Percentiles rank a stretch among this genome's conserved stretches.
These are phyloP conservation scores for Darevskia mixta DNA, from an alignment of 2,797 vertebrate genomes.

Conservation along the genomic window DNA sequence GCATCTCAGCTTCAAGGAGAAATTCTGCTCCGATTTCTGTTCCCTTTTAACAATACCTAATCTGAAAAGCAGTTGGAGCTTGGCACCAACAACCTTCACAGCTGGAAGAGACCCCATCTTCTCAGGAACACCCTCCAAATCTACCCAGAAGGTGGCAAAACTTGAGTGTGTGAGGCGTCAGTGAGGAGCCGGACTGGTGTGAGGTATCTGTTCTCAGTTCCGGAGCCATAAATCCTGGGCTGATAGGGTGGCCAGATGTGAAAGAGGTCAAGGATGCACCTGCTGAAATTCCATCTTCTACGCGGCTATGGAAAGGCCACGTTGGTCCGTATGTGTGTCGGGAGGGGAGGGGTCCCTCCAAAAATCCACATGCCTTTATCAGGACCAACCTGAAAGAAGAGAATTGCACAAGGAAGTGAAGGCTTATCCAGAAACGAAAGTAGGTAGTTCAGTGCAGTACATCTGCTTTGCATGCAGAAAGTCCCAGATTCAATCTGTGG, in stretches of 20 bases:
- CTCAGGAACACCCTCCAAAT: not conserved
- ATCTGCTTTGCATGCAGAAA: no score
- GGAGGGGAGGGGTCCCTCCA: no score
- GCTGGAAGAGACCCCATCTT: not conserved
- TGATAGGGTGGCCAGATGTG: no score
- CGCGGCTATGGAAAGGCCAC: no score
- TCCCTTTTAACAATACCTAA: conserved; percentile 5
- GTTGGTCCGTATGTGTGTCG: no score
- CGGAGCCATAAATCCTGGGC: not conserved
- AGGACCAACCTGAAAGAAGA: no score
- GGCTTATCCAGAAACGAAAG: no score
- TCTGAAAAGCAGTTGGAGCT: not conserved
- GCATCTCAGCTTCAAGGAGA: not conserved
- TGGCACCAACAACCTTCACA: not conserved
- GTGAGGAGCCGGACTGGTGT: not conserved
- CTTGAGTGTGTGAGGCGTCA: not conserved
- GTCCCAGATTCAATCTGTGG: no score
- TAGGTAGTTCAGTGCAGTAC: no score
- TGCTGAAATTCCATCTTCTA: no score
- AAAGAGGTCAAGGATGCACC: not conserved
- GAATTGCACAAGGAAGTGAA: no score
- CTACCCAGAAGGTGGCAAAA: not conserved
- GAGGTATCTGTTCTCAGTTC: not conserved
- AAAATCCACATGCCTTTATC: no score
- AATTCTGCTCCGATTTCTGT: not conserved